Evolutionary conservation across 1,140 invertebrate species (phyloP).

Genomic region (Gryon sp.): DNA sequence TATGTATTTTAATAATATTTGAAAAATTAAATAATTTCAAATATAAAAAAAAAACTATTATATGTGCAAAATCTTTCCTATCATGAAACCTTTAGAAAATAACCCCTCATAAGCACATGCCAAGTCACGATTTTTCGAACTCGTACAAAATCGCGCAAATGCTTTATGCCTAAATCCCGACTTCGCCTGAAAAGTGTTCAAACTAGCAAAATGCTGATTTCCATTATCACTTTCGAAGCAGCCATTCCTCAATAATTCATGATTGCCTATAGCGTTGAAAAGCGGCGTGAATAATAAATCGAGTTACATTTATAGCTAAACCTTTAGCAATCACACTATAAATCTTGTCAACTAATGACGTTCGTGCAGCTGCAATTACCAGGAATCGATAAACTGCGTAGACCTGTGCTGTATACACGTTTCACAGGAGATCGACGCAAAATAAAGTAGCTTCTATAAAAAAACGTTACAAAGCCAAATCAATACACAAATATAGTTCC

Average conservation of each 20-base stretch:
- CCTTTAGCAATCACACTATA: conserved; percentile 47
- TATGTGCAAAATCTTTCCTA: too few species aligned
- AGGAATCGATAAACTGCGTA: conserved; percentile 42
- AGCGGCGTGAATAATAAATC: conserved; percentile 42
- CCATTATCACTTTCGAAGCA: not conserved
- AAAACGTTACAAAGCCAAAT: too few species aligned
- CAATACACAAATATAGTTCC: too few species aligned
- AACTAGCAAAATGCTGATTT: not conserved
- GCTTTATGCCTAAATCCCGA: not conserved
- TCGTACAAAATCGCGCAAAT: too few species aligned
- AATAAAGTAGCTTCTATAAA: conserved; percentile 22
- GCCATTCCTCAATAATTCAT: conserved; percentile 42
- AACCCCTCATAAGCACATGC: too few species aligned
- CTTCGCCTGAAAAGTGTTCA: not conserved
- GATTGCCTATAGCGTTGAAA: conserved; percentile 45
- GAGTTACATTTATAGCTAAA: conserved; percentile 37
- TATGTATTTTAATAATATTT: too few species aligned
- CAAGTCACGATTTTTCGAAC: not conserved
- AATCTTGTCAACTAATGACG: conserved; percentile 45
- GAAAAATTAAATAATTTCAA: too few species aligned
- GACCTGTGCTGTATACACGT: conserved; percentile 20
- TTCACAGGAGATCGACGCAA: conserved; percentile 21
- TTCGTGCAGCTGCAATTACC: conserved; percentile 25
- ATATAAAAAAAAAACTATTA: too few species aligned
- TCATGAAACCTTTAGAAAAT: too few species aligned